Conservation (phyloP, 2,888 invertebrate species). For the Harpalus rufipes region DNA sequence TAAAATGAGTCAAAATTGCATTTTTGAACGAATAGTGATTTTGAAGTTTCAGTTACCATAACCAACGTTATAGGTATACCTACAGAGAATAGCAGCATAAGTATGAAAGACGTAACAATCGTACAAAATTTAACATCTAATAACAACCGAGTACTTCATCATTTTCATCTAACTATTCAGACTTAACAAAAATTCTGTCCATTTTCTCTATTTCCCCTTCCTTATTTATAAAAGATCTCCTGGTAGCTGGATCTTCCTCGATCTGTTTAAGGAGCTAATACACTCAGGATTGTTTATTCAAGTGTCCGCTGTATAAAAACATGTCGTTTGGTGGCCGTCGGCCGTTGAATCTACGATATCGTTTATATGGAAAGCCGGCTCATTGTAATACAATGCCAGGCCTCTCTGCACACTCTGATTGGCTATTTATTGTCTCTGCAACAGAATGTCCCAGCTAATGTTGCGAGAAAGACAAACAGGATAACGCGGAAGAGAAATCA, state of each 20-base stretch:
- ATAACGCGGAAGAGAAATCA: background rate
- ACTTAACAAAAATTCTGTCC: too few species aligned
- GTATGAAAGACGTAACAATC: too few species aligned
- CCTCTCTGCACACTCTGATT: conserved; percentile 67
- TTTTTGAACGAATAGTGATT: too few species aligned
- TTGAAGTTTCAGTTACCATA: too few species aligned
- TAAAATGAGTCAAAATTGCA: too few species aligned
- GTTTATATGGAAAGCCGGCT: conserved; percentile 69
- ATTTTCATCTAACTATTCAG: too few species aligned
- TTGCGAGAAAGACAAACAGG: background rate
- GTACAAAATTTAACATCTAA: too few species aligned
- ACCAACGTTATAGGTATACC: too few species aligned
- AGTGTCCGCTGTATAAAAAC: conserved; percentile 65
- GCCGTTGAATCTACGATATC: conserved; percentile 66
- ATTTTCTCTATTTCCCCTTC: background rate
- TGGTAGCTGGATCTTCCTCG: background rate
- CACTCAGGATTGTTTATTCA: background rate
- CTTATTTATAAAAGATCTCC: background rate
- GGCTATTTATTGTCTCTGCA: conserved; percentile 66
- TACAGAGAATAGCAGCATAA: too few species aligned
- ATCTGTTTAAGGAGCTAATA: conserved; percentile 6
- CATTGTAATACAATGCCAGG: conserved; percentile 70
- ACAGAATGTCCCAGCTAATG: background rate
- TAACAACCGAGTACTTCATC: too few species aligned
- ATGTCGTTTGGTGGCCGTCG: conserved; percentile 53